These are phyloP conservation scores for Lampris incognitus DNA, from an alignment of 2,113 vertebrate genomes.

Conservation along the genomic window DNA sequence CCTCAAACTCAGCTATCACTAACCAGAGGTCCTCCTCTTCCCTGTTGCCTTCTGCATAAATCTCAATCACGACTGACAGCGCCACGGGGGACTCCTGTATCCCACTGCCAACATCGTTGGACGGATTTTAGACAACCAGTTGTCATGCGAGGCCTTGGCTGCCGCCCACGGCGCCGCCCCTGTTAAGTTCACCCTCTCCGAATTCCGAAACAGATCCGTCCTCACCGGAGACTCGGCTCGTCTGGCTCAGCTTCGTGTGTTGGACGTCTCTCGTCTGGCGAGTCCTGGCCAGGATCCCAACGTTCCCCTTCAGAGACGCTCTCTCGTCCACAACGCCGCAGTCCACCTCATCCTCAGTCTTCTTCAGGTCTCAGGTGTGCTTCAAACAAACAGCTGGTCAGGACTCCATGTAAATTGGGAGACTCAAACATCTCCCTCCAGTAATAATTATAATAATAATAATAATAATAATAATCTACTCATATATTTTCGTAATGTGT, in stretches of 20 bases:
- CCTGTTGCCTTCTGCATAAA: constrained; percentile 28
- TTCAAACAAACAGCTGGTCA: too few species aligned
- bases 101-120: constrained; percentile 23
- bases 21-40: constrained; percentile 10
- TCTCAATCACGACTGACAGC: constrained; percentile 29
- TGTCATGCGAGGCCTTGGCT: constrained; percentile 29
- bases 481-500: too few species aligned
- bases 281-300: constrained; percentile 1
- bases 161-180: constrained; percentile 24
- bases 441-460: too few species aligned
- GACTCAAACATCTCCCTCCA: too few species aligned
- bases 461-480: too few species aligned
- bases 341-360: background rate
- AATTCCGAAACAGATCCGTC: constrained; percentile 27
- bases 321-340: background rate
- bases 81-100: constrained; percentile 28
- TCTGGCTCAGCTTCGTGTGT: background rate
- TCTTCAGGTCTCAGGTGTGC: background rate
- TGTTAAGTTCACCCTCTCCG: constrained; percentile 27
- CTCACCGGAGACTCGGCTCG: constrained; percentile 11
- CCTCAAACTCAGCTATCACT: constrained; percentile 3
- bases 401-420: too few species aligned
- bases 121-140: constrained; percentile 38
- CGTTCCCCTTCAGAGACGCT: constrained; percentile 9
- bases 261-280: constrained; percentile 61